phyloP scores from a whole-genome alignment of 2,113 vertebrate species.

The Campylorhamphus procurvoides region DNA sequence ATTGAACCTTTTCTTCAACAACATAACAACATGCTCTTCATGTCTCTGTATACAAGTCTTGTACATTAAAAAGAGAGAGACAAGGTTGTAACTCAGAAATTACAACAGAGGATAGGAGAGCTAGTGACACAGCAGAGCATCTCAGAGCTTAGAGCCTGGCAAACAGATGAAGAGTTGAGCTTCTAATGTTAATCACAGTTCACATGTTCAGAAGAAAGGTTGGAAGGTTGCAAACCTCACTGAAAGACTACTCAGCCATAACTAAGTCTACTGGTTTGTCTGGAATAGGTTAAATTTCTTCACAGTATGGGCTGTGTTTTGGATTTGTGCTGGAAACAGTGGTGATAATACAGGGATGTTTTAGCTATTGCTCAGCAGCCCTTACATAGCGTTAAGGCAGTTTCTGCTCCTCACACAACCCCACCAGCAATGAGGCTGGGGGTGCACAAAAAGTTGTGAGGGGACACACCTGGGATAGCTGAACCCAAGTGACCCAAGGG shows the following conservation, averaged over 20 bases:
- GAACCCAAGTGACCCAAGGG: neutral
- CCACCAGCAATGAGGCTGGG: neutral
- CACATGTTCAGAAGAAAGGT: neutral
- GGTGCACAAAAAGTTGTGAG: neutral
- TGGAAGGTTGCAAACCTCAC: neutral
- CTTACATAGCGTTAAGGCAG: neutral
- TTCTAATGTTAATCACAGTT: neutral
- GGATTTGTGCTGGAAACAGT: neutral
- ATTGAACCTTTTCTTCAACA: neutral
- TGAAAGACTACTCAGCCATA: neutral
- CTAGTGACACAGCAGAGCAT: neutral
- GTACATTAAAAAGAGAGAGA: neutral
- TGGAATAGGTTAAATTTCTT: neutral
- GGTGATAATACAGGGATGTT: neutral
- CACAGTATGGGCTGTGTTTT: neutral
- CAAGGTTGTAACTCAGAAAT: neutral
- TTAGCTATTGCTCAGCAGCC: neutral
- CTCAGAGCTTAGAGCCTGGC: neutral
- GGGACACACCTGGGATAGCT: neutral
- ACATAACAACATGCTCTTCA: neutral
- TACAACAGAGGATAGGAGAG: neutral
- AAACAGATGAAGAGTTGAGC: neutral
- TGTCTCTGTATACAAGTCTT: rapidly evolving
- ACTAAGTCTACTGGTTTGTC: neutral
- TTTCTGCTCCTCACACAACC: neutral